A percentile compares a stretch with the other conserved stretches of the same genome.
phyloP scores from a whole-genome alignment of 2,113 vertebrate genomes.

The Calidris pygmaea region DNA sequence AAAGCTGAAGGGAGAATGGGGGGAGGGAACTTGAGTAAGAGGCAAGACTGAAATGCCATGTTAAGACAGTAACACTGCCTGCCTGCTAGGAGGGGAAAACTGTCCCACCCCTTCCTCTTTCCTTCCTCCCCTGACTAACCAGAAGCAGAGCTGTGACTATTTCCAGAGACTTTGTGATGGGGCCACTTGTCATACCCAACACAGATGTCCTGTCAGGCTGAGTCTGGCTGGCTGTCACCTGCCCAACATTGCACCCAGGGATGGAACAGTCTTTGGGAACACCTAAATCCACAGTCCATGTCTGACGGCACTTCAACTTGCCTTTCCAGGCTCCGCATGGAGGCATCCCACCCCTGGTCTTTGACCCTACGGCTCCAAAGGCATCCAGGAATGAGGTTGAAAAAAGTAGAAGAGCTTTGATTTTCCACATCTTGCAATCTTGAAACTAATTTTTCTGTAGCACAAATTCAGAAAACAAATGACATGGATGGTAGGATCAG shows the following conservation, averaged over 20 bases:
- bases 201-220: too few relatives aligned
- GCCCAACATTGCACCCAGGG: fast-evolving
- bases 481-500: background rate
- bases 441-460: background rate
- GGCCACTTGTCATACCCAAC: fast-evolving
- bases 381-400: background rate
- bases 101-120: background rate
- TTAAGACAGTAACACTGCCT: background rate
- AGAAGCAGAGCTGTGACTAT: background rate
- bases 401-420: background rate
- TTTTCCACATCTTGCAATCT: background rate
- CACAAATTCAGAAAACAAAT: background rate
- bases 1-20: slow-evolving; percentile 65
- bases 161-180: background rate
- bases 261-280: background rate
- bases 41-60: slow-evolving; percentile 49
- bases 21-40: slow-evolving; percentile 32
- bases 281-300: background rate
- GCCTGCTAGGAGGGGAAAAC: background rate
- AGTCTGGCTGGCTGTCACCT: too few relatives aligned
- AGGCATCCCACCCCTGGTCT: background rate
- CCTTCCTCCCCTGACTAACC: background rate
- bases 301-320: background rate
- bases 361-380: background rate
- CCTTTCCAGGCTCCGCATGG: fast-evolving